phyloP scores from a whole-genome alignment of 2,797 vertebrate species.

The Pempheris klunzingeri region DNA sequence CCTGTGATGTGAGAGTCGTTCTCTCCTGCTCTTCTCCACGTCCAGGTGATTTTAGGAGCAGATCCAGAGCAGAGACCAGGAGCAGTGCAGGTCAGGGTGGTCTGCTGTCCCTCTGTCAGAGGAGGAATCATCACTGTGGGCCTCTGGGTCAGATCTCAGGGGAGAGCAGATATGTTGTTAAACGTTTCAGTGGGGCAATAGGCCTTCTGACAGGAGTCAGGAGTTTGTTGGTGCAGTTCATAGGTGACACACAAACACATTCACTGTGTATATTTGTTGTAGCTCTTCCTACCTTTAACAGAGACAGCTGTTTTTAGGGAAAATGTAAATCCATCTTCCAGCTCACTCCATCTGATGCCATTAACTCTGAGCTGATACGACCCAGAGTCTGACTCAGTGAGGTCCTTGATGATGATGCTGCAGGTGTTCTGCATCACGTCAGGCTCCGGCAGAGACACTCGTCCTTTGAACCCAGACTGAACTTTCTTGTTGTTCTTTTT shows the following conservation, averaged over 20 bases:
- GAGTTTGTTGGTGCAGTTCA: background rate
- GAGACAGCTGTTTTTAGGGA: rapidly evolving
- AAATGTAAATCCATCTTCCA: rapidly evolving
- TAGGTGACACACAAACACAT: background rate
- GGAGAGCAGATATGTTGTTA: background rate
- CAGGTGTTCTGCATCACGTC: background rate
- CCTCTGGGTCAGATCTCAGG: slow-evolving; percentile 57
- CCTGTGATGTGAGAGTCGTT: background rate
- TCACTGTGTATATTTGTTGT: background rate
- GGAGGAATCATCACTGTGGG: slow-evolving; percentile 43
- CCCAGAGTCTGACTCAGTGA: slow-evolving; percentile 31
- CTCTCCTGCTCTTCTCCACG: slow-evolving; percentile 28
- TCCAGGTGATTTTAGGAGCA: slow-evolving; percentile 58
- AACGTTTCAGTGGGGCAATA: no score
- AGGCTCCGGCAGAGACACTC: slow-evolving; percentile 43
- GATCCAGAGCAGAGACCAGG: slow-evolving; percentile 66
- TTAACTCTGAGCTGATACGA: slow-evolving; percentile 5
- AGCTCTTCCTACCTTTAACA: slow-evolving; percentile 11
- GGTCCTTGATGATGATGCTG: slow-evolving; percentile 64
- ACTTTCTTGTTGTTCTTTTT: background rate
- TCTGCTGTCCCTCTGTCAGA: slow-evolving; percentile 49
- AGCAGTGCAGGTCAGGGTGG: slow-evolving; percentile 62
- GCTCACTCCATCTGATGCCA: rapidly evolving
- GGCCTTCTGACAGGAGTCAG: background rate
- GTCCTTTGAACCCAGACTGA: background rate